Base-by-base conservation (phyloP, 2,113 vertebrate genomes). In the Zosterops japonicus region DNA sequence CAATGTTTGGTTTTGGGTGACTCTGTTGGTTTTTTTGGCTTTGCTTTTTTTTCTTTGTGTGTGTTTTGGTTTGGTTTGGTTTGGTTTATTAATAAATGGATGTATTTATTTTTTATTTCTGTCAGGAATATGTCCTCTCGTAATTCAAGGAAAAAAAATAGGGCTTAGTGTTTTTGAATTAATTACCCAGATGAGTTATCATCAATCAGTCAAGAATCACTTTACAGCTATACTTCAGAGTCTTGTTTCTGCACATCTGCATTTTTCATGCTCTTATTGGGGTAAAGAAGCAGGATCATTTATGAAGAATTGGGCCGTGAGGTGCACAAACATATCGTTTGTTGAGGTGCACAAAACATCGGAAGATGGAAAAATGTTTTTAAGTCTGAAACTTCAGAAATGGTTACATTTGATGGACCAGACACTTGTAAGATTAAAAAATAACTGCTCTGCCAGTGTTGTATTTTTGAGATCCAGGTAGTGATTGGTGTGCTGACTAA, bases 1-100 rank as follows among this genome's bases (percentile, higher is more conserved):
- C 24, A 64, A 1, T 14, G 24, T 39, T 53, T 1, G 0, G 5
- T 52, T 53, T 33, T 46, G 9, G 5, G 18, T 7, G 4, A 39
- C 52, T 53, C 33, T 56, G 8, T 35, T n/a, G 31, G 17, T 21
- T 56, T 36, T 59, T 27, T 36, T 17, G 36, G 36, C 9, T 24
- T 57, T 12, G 12, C 22, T 15, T 52, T 52, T 50, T 25, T 50
- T 39, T 39, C 39, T 39, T 39, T 39, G 39, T 39, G 39, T 39
- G 39, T 39, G 39, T 39, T 39, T 39, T 39, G 39, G 39, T 39
- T 39, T 39, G 39, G 39, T 39, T 39, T 39, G 39, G 39, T 39
- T 39, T 39, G 12, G 39, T 56, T 39, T 21, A 39, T 74, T 3
- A 5, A 33, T 55, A 47, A 41, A 76, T 27, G 0, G 6, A 27